These are phyloP conservation scores for Pollenia angustigena DNA, from an alignment of 2,888 invertebrate species.

Conservation along the genomic window DNA sequence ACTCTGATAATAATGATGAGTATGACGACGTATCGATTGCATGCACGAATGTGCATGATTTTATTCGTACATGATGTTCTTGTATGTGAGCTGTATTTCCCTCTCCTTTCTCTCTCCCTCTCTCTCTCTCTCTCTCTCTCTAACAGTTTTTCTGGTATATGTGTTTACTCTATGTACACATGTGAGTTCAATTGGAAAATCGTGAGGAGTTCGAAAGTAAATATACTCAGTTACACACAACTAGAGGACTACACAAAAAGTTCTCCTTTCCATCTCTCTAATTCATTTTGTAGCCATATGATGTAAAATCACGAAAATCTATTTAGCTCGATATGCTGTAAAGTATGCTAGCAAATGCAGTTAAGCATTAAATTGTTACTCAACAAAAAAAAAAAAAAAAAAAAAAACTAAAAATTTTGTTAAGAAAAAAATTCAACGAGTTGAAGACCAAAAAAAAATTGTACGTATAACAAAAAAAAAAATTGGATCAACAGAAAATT, in stretches of 20 bases:
- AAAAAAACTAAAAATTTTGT: neutral
- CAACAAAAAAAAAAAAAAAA: conserved; percentile 52
- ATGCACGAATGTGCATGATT: conserved; percentile 81
- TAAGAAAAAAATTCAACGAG: conserved; percentile 45
- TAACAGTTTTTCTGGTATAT: conserved; percentile 28
- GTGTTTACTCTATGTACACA: conserved; percentile 67
- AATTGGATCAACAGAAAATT: conserved; percentile 71
- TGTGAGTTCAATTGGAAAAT: conserved; percentile 83
- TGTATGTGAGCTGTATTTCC: conserved; percentile 73
- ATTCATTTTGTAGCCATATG: conserved; percentile 68
- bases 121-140: neutral
- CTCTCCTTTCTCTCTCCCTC: neutral
- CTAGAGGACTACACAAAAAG: conserved; percentile 30
- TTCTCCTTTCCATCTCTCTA: conserved; percentile 1
- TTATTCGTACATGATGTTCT: conserved; percentile 62
- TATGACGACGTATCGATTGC: conserved; percentile 83
- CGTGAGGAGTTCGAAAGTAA: conserved; percentile 78
- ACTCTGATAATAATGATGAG: conserved; percentile 73
- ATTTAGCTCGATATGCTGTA: conserved; percentile 73
- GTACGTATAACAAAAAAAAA: conserved; percentile 34
- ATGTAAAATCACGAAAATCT: conserved; percentile 74
- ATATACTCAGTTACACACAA: conserved; percentile 68
- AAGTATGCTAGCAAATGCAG: conserved; percentile 76
- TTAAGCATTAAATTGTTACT: conserved; percentile 76
- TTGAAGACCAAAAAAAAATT: conserved; percentile 47